phyloP scores from a whole-genome alignment of 1,140 invertebrate species.

The Pomacea maculata region DNA sequence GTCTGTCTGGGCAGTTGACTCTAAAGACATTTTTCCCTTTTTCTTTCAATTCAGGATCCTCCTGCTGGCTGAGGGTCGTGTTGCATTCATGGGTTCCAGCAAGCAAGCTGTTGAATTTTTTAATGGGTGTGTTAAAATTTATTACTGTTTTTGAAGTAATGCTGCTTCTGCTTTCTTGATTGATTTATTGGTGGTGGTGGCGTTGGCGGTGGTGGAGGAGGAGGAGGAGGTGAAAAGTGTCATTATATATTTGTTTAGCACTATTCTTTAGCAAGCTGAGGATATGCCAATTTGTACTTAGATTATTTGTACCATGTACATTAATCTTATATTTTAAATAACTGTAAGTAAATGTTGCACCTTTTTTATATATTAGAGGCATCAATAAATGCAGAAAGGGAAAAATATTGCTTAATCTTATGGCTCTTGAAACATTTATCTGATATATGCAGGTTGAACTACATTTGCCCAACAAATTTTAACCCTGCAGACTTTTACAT shows the following conservation, averaged over 20 bases:
- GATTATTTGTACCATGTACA: no score
- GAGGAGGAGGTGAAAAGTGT: no score
- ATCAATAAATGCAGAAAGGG: background rate
- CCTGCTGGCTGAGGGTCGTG: constrained; percentile 89
- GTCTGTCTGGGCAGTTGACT: no score
- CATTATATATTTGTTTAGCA: no score
- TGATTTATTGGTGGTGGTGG: no score
- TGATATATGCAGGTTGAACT: constrained; percentile 58
- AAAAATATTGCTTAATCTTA: background rate
- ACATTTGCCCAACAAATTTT: constrained; percentile 77
- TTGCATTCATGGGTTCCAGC: constrained; percentile 87
- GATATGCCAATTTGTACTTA: background rate
- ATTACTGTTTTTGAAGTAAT: background rate
- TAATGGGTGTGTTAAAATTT: constrained; percentile 72
- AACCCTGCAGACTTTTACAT: constrained; percentile 97
- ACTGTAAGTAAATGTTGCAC: no score
- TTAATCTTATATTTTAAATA: no score
- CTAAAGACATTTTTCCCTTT: background rate
- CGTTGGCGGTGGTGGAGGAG: no score
- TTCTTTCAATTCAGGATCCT: constrained; percentile 69
- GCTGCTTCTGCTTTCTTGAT: background rate
- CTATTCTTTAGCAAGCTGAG: no score
- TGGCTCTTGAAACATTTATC: background rate
- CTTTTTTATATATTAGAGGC: background rate
- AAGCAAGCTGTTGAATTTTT: constrained; percentile 85